Conservation (phyloP, 1,140 invertebrate species). For the Rhizoglyphus robini region DNA sequence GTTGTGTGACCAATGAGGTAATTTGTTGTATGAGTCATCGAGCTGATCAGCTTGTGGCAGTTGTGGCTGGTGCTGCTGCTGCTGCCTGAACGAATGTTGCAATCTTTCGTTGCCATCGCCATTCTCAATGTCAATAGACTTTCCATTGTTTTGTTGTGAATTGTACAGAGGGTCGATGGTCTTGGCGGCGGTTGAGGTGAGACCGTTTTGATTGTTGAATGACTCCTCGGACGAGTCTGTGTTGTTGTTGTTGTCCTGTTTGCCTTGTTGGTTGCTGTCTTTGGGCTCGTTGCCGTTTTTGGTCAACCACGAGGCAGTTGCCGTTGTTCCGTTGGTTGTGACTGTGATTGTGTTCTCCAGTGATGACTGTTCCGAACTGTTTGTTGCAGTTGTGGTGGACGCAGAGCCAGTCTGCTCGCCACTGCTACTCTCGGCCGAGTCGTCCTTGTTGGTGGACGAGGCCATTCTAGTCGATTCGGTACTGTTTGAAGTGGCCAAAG, state of each 20-base stretch:
- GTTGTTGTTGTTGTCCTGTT: neutral
- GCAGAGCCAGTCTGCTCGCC: too few species aligned
- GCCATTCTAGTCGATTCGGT: too few species aligned
- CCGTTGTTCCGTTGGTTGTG: too few species aligned
- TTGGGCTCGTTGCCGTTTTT: neutral
- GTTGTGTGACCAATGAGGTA: slow-evolving; percentile 15
- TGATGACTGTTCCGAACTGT: too few species aligned
- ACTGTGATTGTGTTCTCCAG: too few species aligned
- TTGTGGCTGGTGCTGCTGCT: neutral
- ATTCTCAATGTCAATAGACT: neutral
- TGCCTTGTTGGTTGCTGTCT: neutral
- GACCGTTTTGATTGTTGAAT: neutral
- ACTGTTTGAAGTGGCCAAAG: too few species aligned
- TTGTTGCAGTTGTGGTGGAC: too few species aligned
- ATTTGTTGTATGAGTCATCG: neutral
- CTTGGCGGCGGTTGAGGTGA: too few species aligned
- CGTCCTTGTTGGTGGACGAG: too few species aligned
- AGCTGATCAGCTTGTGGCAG: slow-evolving; percentile 1
- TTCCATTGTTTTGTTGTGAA: neutral
- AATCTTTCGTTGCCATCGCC: neutral
- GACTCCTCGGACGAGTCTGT: neutral
- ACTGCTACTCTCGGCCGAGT: too few species aligned
- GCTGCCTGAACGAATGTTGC: neutral
- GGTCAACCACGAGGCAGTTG: too few species aligned
- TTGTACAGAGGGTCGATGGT: neutral